phyloP scores from a whole-genome alignment of 2,888 invertebrate genomes.

The Ormyrus thymus region DNA sequence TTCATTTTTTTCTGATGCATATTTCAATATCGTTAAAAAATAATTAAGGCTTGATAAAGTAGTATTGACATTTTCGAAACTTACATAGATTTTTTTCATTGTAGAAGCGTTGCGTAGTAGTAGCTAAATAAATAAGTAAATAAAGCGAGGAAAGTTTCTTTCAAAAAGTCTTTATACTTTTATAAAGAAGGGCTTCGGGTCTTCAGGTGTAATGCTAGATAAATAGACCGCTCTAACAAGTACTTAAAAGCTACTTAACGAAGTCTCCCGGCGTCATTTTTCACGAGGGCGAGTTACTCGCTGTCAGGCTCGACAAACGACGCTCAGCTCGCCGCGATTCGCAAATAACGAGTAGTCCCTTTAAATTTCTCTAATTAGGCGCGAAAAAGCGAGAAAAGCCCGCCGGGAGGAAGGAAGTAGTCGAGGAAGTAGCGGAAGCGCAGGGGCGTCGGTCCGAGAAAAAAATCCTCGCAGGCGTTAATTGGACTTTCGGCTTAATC shows the following conservation, averaged over 20 bases:
- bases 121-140: no score
- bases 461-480: constrained; percentile 31
- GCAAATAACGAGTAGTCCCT: constrained; percentile 7
- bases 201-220: no score
- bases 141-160: no score
- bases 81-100: no score
- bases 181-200: no score
- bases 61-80: no score
- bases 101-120: no score
- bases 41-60: no score
- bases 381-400: not conserved
- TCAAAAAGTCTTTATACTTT: no score
- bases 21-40: no score
- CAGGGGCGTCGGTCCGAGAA: not conserved
- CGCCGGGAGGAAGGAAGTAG: not conserved
- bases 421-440: not conserved
- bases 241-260: not conserved
- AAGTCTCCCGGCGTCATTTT: not conserved
- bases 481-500: constrained; percentile 44
- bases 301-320: not conserved
- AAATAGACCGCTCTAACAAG: constrained; percentile 1
- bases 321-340: not conserved
- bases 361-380: constrained; percentile 17
- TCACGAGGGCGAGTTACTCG: not conserved
- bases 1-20: no score